These are phyloP conservation scores for Lithobates sylvaticus DNA, from an alignment of 2,797 vertebrate genomes.

Conservation along the genomic window DNA sequence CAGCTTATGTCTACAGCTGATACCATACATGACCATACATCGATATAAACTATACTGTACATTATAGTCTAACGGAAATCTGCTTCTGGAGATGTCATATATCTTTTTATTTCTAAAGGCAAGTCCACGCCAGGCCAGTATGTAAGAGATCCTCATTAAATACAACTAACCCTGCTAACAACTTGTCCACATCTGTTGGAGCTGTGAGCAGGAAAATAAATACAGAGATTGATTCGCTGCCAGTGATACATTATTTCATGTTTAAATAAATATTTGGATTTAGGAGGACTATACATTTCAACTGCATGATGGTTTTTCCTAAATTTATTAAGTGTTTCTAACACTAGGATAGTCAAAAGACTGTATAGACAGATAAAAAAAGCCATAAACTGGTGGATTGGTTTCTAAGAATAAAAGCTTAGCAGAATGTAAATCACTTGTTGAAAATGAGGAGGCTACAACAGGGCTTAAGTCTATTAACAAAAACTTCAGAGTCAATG, in stretches of 20 bases:
- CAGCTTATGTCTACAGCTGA: too few relatives aligned
- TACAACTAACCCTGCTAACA: constrained; percentile 32
- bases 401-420: constrained; percentile 23
- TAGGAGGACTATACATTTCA: constrained; percentile 47
- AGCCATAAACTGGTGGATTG: constrained; percentile 27
- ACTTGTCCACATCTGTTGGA: constrained; percentile 39
- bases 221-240: constrained; percentile 48
- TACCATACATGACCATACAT: neutral
- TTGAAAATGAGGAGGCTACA: constrained; percentile 10
- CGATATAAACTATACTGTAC: neutral
- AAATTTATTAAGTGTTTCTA: constrained; percentile 55
- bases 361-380: constrained; percentile 25
- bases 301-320: constrained; percentile 10
- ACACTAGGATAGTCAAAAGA: constrained; percentile 17
- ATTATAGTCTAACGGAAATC: constrained; percentile 1
- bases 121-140: neutral
- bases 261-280: constrained; percentile 59
- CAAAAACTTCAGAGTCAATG: constrained; percentile 10
- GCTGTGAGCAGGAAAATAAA: constrained; percentile 52
- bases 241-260: constrained; percentile 50
- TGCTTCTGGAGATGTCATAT: constrained; percentile 20
- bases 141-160: constrained; percentile 19
- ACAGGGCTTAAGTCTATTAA: constrained; percentile 26
- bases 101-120: neutral
- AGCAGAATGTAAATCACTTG: constrained; percentile 27